A percentile compares a stretch with the other conserved stretches of the same genome.
Evolutionary conservation across 2,888 invertebrate genomes (phyloP).

Genomic region (Clostera curtula): DNA sequence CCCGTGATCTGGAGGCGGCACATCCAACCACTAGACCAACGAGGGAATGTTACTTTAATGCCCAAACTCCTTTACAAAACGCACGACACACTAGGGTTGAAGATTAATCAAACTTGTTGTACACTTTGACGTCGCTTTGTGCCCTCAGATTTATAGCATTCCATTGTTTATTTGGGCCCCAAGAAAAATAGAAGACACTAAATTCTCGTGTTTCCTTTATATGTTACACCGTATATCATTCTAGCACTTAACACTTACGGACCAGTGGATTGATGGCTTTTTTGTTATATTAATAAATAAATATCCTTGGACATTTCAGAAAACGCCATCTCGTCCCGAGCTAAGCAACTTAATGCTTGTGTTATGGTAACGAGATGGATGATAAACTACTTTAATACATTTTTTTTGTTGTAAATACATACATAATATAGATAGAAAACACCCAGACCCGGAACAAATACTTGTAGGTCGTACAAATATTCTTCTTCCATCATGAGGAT

Average conservation of each 20-base stretch:
- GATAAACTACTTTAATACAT: too few species aligned
- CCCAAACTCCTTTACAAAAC: conserved; percentile 6
- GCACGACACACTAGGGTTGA: conserved; percentile 11
- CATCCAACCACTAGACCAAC: not conserved
- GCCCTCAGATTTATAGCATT: conserved; percentile 19
- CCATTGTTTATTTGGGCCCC: conserved; percentile 19
- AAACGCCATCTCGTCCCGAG: too few species aligned
- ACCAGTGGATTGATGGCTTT: conserved; percentile 8
- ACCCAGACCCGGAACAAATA: too few species aligned
- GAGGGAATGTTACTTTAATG: not conserved
- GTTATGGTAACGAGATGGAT: too few species aligned
- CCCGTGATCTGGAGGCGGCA: too few species aligned
- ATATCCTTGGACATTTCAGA: too few species aligned
- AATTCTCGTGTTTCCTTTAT: conserved; percentile 3
- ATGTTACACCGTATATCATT: conserved; percentile 9
- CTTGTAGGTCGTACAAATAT: too few species aligned
- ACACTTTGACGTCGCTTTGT: conserved; percentile 17
- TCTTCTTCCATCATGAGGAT: too few species aligned
- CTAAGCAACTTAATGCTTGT: too few species aligned
- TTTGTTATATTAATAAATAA: too few species aligned
- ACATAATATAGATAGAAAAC: too few species aligned
- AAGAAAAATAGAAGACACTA: conserved; percentile 6
- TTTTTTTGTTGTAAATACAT: too few species aligned
- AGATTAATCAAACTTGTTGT: conserved; percentile 26
- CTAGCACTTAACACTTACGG: conserved; percentile 5